These are phyloP conservation scores for Oreortyx pictus DNA, from an alignment of 2,797 vertebrate genomes.

Conservation along the genomic window DNA sequence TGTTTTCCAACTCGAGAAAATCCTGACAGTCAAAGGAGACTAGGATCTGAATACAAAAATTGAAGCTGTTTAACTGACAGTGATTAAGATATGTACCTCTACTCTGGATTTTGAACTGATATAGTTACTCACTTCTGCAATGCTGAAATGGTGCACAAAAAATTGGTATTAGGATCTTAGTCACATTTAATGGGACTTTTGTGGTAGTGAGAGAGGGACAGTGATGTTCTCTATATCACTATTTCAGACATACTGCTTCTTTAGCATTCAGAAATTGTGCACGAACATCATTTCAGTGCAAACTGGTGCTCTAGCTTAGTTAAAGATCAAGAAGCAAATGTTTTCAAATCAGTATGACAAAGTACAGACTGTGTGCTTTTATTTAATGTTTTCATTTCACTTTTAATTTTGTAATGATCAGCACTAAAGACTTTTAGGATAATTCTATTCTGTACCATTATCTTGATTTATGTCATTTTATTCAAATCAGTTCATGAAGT, in stretches of 20 bases:
- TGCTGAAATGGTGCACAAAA: neutral
- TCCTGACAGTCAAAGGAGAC: neutral
- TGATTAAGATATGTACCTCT: neutral
- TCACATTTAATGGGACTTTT: neutral
- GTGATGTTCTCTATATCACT: neutral
- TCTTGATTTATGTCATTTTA: neutral
- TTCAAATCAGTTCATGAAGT: neutral
- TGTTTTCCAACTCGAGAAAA: neutral
- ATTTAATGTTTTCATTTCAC: neutral
- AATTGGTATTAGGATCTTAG: neutral
- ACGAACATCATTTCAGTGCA: neutral
- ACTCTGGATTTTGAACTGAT: neutral
- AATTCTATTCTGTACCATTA: neutral
- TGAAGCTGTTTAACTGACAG: neutral
- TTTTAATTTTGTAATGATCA: neutral
- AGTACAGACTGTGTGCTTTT: neutral
- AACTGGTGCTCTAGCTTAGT: neutral
- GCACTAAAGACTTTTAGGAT: neutral
- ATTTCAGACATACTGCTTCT: neutral
- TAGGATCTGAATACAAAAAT: neutral
- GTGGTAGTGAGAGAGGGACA: neutral
- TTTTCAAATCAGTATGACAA: neutral
- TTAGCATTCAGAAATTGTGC: neutral
- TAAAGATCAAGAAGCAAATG: neutral
- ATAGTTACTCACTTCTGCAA: neutral